Base-by-base conservation (phyloP, 2,888 invertebrate species). In the Gnatocerus cornutus region DNA sequence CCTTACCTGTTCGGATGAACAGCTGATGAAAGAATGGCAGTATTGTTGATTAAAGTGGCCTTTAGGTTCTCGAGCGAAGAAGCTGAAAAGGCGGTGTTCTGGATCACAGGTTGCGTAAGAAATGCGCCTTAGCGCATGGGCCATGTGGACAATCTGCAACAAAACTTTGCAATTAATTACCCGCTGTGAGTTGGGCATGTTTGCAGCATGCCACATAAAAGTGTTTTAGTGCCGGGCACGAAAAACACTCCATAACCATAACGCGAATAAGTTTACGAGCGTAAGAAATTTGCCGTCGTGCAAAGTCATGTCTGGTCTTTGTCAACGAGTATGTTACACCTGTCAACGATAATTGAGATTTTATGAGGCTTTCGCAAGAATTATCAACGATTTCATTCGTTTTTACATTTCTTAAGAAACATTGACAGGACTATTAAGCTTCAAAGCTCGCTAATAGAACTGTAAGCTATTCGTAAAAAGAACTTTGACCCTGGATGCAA, bases 91-190 rank as follows among this genome's bases (percentile, higher is more conserved):
- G 76, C 90, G 89, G 84, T 90, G 88, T 78, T 91, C 89, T 29
- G 93, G 90, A 86, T 94, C 93, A 90, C 94, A 94, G 80, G 93
- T 93, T 80, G 94, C 93, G 87, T 93, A 94, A 79, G 94, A 93
- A 81, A 95, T 93, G 84, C 95, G 90, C 78, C 93, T 90, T 80
- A 94, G 86, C 79, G 91, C 91, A 87, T 94, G 94, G 79, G 92
- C 92, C 94, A 94, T 94, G 86, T 92, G 91, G 86, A 93, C 92
- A 82, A 89, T 89, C 92, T 92, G 89, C 75, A 81, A 76, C 78
- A 74, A 63, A 16, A 53, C 3, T 37, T n/a, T 9, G 9, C 13
- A 50, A 50, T 50, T 50, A 50, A 50, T n/a, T 27, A 52, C 52
- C 37, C 33, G 55, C 16, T 55, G 39, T n/a, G 37, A 55, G 55